Conservation (phyloP, 2,797 vertebrate species). For the Tympanoctomys barrerae region DNA sequence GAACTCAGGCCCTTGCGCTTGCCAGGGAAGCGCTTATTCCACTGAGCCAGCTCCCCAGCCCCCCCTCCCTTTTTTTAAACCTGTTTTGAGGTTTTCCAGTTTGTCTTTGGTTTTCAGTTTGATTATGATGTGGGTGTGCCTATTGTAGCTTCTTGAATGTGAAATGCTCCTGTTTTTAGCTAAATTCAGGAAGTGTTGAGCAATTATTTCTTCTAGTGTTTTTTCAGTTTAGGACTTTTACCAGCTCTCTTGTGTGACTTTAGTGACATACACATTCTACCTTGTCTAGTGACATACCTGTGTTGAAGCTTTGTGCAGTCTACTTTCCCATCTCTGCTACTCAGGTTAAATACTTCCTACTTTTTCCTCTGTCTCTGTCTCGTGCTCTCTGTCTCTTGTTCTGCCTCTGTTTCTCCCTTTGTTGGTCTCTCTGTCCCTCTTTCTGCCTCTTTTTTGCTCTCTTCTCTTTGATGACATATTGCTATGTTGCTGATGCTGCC, state of each 20-base stretch:
- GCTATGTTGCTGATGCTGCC: not conserved
- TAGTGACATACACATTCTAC: not conserved
- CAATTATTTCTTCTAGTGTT: not conserved
- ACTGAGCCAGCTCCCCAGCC: too few relatives aligned
- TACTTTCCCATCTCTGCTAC: not conserved
- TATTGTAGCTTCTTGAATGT: not conserved
- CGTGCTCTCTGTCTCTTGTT: not conserved
- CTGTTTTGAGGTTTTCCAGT: not conserved
- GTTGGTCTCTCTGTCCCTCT: not conserved
- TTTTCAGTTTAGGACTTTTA: not conserved
- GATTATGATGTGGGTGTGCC: not conserved
- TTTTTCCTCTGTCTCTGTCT: not conserved
- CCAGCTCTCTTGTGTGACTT: not conserved
- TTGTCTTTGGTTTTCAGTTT: not conserved
- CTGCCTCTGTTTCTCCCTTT: not conserved
- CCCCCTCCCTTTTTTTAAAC: not conserved
- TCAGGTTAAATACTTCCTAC: not conserved
- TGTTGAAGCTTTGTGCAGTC: not conserved
- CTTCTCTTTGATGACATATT: not conserved
- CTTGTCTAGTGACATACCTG: not conserved
- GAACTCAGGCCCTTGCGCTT: too few relatives aligned
- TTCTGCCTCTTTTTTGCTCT: not conserved
- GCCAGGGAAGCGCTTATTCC: too few relatives aligned
- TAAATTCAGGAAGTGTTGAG: not conserved
- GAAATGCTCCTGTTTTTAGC: not conserved